phyloP scores from a whole-genome alignment of 2,888 invertebrate genomes.

The Pandemis corylana region DNA sequence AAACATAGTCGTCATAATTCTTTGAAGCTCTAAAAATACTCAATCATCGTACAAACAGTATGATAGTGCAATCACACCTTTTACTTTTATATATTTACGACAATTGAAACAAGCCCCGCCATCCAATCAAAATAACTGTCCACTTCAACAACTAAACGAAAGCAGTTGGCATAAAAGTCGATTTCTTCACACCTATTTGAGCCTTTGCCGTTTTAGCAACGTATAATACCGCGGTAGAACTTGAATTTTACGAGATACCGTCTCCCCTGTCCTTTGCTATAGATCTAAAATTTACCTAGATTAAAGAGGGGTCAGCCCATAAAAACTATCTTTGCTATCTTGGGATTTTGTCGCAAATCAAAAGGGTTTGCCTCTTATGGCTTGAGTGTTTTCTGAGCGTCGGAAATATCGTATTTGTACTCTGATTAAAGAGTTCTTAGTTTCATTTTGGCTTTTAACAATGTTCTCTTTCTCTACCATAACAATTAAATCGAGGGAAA shows the following conservation, averaged over 20 bases:
- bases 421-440: too few relatives aligned
- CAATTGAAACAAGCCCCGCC: constrained; percentile 10
- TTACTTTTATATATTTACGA: background rate
- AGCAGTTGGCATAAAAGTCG: constrained; percentile 34
- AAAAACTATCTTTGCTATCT: background rate
- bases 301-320: constrained; percentile 2
- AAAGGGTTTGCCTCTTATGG: background rate
- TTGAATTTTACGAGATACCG: constrained; percentile 30
- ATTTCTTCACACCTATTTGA: constrained; percentile 37
- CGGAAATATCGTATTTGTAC: too few relatives aligned
- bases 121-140: constrained; percentile 31
- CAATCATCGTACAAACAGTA: background rate
- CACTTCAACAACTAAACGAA: constrained; percentile 23
- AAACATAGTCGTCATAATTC: too few relatives aligned
- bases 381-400: background rate
- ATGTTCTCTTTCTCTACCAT: too few relatives aligned
- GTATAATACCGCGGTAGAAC: constrained; percentile 40
- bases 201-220: constrained; percentile 36
- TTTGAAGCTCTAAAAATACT: background rate
- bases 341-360: background rate
- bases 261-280: constrained; percentile 22
- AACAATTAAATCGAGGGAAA: too few relatives aligned
- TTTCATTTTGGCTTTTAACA: too few relatives aligned
- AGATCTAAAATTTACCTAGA: constrained; percentile 10
- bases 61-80: background rate